These are phyloP conservation scores for Smithornis capensis DNA, from an alignment of 2,113 vertebrate species.

Conservation along the genomic window DNA sequence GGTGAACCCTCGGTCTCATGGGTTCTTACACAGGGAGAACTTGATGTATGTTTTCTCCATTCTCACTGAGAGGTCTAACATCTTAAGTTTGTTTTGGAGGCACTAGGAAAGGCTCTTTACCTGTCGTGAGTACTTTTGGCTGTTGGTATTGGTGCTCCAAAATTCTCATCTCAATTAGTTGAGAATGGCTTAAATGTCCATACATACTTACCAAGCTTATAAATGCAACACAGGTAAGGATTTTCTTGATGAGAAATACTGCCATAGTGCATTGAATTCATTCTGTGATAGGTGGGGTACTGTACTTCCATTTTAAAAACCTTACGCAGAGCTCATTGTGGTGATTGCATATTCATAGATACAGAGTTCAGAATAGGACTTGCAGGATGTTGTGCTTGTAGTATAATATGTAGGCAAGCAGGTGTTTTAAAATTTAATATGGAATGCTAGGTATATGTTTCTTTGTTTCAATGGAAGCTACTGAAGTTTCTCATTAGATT, in stretches of 20 bases:
- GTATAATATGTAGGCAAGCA: neutral
- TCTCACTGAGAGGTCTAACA: neutral
- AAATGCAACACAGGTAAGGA: neutral
- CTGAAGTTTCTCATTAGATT: conserved; percentile 9
- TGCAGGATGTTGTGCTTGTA: neutral
- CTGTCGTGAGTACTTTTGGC: neutral
- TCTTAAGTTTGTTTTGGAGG: neutral
- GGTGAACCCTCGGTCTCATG: neutral
- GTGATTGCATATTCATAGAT: neutral
- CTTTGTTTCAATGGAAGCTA: neutral
- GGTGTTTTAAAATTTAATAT: neutral
- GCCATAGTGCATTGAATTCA: neutral
- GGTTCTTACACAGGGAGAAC: neutral
- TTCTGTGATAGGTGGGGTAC: neutral
- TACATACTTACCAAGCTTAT: neutral
- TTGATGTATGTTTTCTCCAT: neutral
- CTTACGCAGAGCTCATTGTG: neutral
- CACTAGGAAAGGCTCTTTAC: neutral
- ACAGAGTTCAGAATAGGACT: neutral
- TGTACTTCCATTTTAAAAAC: neutral
- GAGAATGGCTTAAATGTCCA: neutral
- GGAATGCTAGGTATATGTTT: neutral
- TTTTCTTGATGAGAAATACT: neutral
- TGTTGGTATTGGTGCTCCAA: neutral
- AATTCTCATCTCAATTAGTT: neutral